Percentiles rank a stretch among this genome's conserved stretches.
phyloP scores from a whole-genome alignment of 1,140 invertebrate genomes.

The Hyles euphorbiae region DNA sequence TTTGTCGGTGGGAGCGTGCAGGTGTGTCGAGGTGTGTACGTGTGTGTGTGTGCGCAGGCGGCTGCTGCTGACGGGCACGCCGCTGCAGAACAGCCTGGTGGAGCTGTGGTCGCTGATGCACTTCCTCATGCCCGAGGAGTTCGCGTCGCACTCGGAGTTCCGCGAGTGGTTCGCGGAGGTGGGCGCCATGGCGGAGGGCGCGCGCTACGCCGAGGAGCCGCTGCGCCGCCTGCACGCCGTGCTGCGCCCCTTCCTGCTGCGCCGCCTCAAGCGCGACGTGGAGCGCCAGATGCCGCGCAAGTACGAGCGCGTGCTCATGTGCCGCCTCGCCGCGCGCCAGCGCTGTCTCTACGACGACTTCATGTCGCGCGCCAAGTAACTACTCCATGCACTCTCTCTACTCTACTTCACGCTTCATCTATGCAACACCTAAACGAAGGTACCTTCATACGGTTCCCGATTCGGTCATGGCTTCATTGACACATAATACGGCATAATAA shows the following conservation, averaged over 20 bases:
- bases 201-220: slow-evolving; percentile 87
- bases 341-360: slow-evolving; percentile 99
- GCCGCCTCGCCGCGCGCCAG: slow-evolving; percentile 96
- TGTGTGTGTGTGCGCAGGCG: slow-evolving; percentile 77
- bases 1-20: background rate
- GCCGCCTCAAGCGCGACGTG: slow-evolving; percentile 97
- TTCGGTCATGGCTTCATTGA: too few relatives aligned
- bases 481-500: too few relatives aligned
- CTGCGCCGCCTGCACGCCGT: slow-evolving; percentile 98
- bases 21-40: slow-evolving; percentile 11
- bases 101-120: slow-evolving; percentile 99
- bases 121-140: slow-evolving; percentile 99
- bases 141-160: slow-evolving; percentile 97
- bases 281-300: slow-evolving; percentile 99
- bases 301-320: slow-evolving; percentile 98
- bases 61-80: slow-evolving; percentile 97
- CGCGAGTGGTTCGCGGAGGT: slow-evolving; percentile 99
- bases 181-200: slow-evolving; percentile 98
- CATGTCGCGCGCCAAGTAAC: slow-evolving; percentile 97
- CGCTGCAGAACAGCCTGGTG: slow-evolving; percentile 99
- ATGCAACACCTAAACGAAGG: too few relatives aligned
- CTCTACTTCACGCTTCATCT: too few relatives aligned
- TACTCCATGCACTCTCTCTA: slow-evolving; percentile 18
- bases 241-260: slow-evolving; percentile 95
- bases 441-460: too few relatives aligned